Evolutionary conservation across 2,113 vertebrate genomes (phyloP), one percentile per base, ranked within the genome.

Genomic region (Tringa solitaria): DNA sequence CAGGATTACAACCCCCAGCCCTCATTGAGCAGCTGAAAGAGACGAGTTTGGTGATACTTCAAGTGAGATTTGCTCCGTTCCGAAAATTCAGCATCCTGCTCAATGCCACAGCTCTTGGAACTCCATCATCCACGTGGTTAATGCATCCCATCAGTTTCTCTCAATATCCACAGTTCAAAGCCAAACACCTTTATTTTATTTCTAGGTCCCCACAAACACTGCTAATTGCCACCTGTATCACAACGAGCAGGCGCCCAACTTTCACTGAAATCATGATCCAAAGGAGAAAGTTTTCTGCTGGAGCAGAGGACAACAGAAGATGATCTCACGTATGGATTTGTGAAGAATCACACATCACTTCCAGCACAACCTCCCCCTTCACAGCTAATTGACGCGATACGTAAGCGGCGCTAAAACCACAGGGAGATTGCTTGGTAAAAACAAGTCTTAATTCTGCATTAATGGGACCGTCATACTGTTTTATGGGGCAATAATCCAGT

Each of bases 401-500:
- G 3, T 35, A 89, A 95, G 22, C 72, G 67, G 41, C 92, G n/a
- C 72, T 67, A 87, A 72, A 96, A 83, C 27, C 45, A 92, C 7
- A 2, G 53, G 33, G 91, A 91, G 79, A 84, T 39, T 84, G 85
- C 76, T 93, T 77, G 70, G 35, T 94, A 96, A 93, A 93, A 97
- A 59, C 33, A 89, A 80, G 48, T 37, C 95, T 97, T 90, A 96
- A 96, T 89, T 91, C 70, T 89, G 48, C 77, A 83, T 84, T 90
- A 94, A 96, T n/a, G 72, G 61, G 82, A 77, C 68, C 79, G 64
- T 70, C 87, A 33, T 45, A 65, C 86, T 97, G 95, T 59, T 97
- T 97, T 89, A 95, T 72, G 51, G 89, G 92, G 87, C 80, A 91
- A 33, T 90, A 96, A 96, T 57, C 74, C 85, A 90, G 68, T 69